phyloP scores from a whole-genome alignment of 1,140 invertebrate genomes.

The Drosophila sturtevanti region DNA sequence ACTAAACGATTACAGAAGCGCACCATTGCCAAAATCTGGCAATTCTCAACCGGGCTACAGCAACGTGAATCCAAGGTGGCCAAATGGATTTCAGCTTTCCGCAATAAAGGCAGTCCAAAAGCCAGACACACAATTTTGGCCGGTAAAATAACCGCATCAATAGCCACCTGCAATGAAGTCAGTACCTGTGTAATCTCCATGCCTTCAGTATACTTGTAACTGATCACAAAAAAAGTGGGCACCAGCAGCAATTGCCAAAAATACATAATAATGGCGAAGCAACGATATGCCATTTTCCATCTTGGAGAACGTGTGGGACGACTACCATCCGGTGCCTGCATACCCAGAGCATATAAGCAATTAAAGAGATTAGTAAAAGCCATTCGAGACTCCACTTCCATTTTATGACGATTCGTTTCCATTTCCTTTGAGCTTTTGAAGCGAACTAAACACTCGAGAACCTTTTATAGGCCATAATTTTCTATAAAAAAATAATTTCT shows the following conservation, averaged over 20 bases:
- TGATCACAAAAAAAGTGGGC: constrained; percentile 45
- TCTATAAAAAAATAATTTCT: constrained; percentile 63
- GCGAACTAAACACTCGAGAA: accelerated
- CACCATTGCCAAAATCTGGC: constrained; percentile 13
- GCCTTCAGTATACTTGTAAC: constrained; percentile 39
- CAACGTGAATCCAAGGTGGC: constrained; percentile 41
- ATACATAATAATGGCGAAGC: constrained; percentile 30
- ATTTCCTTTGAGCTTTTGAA: constrained; percentile 7
- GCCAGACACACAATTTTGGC: constrained; percentile 51
- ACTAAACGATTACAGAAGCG: constrained; percentile 46
- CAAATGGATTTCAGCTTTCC: constrained; percentile 28
- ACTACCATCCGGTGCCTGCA: constrained; percentile 42
- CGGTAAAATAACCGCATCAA: constrained; percentile 48
- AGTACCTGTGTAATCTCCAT: constrained; percentile 53
- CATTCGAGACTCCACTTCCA: constrained; percentile 1
- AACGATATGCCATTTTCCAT: constrained; percentile 24
- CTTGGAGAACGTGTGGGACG: constrained; percentile 6
- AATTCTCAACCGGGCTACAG: constrained; percentile 13
- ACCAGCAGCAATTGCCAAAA: constrained; percentile 42
- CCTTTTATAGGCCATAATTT: constrained; percentile 39
- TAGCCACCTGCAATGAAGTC: constrained; percentile 55
- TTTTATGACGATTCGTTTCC: background rate
- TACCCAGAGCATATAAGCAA: constrained; percentile 38
- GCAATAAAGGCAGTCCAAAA: constrained; percentile 33
- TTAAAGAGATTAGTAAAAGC: constrained; percentile 40